A percentile compares a stretch with the other conserved stretches of the same genome.
These are phyloP conservation scores for Cherax quadricarinatus DNA, from an alignment of 1,140 invertebrate genomes.

Conservation along the genomic window DNA sequence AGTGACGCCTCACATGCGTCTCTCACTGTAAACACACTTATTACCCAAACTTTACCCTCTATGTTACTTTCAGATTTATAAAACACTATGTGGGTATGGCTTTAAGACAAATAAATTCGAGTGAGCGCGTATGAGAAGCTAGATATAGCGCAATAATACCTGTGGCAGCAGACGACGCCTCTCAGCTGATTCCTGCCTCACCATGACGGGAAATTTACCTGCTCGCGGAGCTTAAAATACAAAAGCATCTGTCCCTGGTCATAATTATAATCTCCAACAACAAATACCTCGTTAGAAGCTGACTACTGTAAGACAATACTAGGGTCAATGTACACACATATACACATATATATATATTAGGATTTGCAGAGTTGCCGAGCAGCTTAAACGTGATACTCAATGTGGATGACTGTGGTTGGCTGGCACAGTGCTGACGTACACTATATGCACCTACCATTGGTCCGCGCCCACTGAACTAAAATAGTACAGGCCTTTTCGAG, in stretches of 20 bases:
- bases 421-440: neutral
- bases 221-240: neutral
- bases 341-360: neutral
- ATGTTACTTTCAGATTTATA: neutral
- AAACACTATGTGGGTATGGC: too few species aligned
- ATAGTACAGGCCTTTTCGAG: neutral
- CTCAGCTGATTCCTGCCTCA: neutral
- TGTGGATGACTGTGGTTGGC: conserved; percentile 8
- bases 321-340: neutral
- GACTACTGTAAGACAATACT: neutral
- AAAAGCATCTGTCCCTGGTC: neutral
- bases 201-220: neutral
- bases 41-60: neutral
- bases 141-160: neutral
- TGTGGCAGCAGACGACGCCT: neutral
- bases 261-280: neutral
- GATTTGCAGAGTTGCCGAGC: neutral
- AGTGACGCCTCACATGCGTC: neutral
- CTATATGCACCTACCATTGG: neutral
- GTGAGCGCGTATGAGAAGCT: neutral
- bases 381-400: conserved; percentile 15
- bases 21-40: neutral
- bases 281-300: neutral
- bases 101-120: too few species aligned
- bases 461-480: neutral